A percentile compares a stretch with the other conserved stretches of the same genome.
phyloP scores from a whole-genome alignment of 2,113 vertebrate genomes.

The Odontophorus gujanensis region DNA sequence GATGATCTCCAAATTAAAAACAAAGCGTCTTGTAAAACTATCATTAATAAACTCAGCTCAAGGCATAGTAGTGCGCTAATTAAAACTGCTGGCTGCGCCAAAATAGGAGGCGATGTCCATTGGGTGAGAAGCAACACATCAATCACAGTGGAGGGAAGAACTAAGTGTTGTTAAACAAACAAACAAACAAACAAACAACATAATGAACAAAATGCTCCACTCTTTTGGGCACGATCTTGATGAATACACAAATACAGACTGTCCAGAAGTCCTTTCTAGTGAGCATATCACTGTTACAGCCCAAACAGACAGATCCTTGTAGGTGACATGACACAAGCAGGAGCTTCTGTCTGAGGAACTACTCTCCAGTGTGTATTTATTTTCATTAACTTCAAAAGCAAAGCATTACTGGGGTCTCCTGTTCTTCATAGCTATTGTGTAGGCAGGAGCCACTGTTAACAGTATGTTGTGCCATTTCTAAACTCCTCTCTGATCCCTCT shows the following conservation, averaged over 20 bases:
- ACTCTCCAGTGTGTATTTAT: neutral
- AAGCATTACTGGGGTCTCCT: neutral
- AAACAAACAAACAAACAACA: neutral
- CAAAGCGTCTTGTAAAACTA: neutral
- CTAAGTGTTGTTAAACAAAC: rapidly evolving
- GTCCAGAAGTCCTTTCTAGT: neutral
- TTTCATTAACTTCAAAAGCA: neutral
- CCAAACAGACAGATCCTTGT: neutral
- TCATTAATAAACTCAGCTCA: neutral
- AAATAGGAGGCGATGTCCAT: neutral
- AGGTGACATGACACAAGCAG: neutral
- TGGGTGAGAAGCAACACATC: neutral
- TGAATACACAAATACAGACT: neutral
- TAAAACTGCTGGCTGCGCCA: neutral
- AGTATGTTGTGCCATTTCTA: neutral
- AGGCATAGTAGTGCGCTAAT: neutral
- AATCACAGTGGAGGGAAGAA: neutral
- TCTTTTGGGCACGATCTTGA: neutral
- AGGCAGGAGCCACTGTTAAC: neutral
- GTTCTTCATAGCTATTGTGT: neutral
- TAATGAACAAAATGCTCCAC: no score
- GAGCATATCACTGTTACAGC: neutral
- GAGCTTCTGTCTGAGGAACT: neutral
- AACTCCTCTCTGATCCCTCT: neutral
- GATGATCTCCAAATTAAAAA: neutral